Evolutionary conservation across 2,888 invertebrate species (phyloP).

Genomic region (Tetrapedia diversipes): DNA sequence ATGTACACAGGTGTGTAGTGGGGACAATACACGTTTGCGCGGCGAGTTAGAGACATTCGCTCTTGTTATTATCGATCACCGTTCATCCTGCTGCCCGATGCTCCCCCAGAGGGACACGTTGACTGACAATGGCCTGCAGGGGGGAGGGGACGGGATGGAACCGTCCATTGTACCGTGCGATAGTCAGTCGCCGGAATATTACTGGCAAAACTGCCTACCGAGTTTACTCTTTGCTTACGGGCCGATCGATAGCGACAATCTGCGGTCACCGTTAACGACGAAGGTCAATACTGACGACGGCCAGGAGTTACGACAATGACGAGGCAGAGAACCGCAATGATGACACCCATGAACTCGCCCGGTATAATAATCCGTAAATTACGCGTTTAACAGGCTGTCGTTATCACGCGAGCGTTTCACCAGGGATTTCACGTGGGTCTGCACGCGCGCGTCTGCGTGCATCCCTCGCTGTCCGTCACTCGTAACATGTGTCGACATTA

Average conservation of each 20-base stretch:
- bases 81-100: constrained; percentile 53
- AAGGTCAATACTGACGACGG: constrained; percentile 54
- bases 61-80: constrained; percentile 72
- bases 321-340: constrained; percentile 49
- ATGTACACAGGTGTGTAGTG: neutral
- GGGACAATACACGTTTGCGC: constrained; percentile 3
- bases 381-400: constrained; percentile 70
- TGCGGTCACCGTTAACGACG: constrained; percentile 49
- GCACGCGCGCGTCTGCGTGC: constrained; percentile 24
- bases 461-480: constrained; percentile 46
- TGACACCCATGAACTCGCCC: constrained; percentile 58
- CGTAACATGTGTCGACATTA: constrained; percentile 39
- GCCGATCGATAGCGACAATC: constrained; percentile 55
- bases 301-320: constrained; percentile 43
- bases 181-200: constrained; percentile 75
- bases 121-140: too few species aligned
- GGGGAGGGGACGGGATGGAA: constrained; percentile 27
- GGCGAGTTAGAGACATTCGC: constrained; percentile 56
- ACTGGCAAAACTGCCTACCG: constrained; percentile 64
- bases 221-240: constrained; percentile 58
- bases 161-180: constrained; percentile 73
- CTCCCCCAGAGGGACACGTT: constrained; percentile 11
- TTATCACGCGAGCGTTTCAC: constrained; percentile 33
- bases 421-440: constrained; percentile 12
- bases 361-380: constrained; percentile 76